Base-by-base conservation (phyloP, 2,113 vertebrate genomes). In the Pomatostomus ruficeps region DNA sequence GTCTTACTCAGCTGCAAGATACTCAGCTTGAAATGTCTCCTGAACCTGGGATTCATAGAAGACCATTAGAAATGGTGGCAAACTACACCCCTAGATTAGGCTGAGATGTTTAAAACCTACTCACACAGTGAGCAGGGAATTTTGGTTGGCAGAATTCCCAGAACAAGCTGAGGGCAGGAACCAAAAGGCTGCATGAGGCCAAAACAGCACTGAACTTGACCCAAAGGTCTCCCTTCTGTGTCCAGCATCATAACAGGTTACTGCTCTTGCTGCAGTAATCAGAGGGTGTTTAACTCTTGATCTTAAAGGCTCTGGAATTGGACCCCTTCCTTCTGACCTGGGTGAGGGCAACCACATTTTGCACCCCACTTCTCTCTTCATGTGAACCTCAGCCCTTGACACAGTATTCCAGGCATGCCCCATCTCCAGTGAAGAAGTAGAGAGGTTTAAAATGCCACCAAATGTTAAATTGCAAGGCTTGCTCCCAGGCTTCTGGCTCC, bases 101-200 rank as follows among this genome's bases (percentile, higher is more conserved):
- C 43, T 43, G 72, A 66, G 71, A 49, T 58, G 59, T 92, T 95
- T 72, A 51, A 89, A 84, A 72, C n/a, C 42, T 88, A 38, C 91
- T 95, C 65, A 43, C 67, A 58, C 35, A 40, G 83, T 11, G 51
- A 95, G 65, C 6, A 4, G 65, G 43, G 76, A 93, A 81, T 84
- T 91, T 84, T 81, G 31, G 13, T 81, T 94, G 92, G 94, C 94
- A 72, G 48, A 66, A 88, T n/a, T 74, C 95, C 94, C 84, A 81
- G 87, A 66, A n/a, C 13, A 21, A 67, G 68, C 40, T 9, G 48
- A 93, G 43, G 66, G 51, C 72, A 89, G 70, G 57, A 70, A 88
- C 45, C 46, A 80, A 89, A 92, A 92, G 83, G 81, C 86, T 86
- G 76, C 55, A 36, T 5, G 11, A 94, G 83, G 76, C 91, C 85